Evolutionary conservation across 2,797 vertebrate species (phyloP), one percentile per base, ranked within the genome.

Genomic region (Tenualosa thibaudeaui): DNA sequence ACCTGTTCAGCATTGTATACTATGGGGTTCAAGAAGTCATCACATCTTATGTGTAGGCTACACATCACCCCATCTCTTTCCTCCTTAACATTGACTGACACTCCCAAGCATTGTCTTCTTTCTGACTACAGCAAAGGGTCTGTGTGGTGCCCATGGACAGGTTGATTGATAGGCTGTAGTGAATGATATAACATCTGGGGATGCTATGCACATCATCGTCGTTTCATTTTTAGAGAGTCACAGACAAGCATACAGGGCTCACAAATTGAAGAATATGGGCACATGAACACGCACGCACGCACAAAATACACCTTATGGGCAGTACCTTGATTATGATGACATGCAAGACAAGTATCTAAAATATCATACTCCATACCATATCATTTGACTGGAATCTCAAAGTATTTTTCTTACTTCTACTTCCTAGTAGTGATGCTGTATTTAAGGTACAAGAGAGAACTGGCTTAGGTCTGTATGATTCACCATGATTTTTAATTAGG

Each of bases 191-290:
- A 19, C 53, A 17, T 56, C 53, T 56, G 53, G 53, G 53, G 53
- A 17, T 19, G 53, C 15, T 22, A 58, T 58, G 56, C 56, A 58
- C 5, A 19, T 58, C 19, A 6, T 58, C 5, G 19, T 2, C 3
- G 19, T 22, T 2, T 24, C n/a, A 62, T 62, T 24, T 62, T 62
- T 24, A 2, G 7, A 24, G 22, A n/a, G 5, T n/a, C 58, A 60
- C 22, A 60, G 19, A 54, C 9, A 24, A 49, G 51, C 86, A 89
- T 87, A 90, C 90, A 91, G 90, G 90, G 89, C 91, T 91, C 92
- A 92, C 92, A 92, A 92, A 93, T 88, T 87, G 85, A 71, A 54
- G 78, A 46, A 68, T 81, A 49, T 8, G 10, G 7, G 8, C 2
- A 51, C 50, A 12, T 7, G 60, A 60, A 37, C 37, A 54, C 15